These are phyloP conservation scores for Eristalis tenax DNA, from an alignment of 2,888 invertebrate species.

Conservation along the genomic window DNA sequence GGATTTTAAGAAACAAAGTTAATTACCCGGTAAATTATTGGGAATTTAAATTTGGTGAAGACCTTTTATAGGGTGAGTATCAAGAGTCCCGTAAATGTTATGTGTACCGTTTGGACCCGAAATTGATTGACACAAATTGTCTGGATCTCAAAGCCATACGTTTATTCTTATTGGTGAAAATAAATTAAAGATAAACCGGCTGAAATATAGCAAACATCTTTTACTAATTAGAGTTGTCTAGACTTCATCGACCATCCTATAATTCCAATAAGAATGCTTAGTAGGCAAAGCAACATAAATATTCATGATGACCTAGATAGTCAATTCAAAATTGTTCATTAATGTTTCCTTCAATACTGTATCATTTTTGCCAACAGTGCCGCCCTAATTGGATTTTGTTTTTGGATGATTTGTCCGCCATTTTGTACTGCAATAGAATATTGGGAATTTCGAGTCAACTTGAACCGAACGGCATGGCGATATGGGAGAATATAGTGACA, in stretches of 20 bases:
- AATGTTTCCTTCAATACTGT: neutral
- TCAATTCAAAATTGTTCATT: no score
- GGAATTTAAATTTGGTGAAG: neutral
- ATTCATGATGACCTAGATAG: no score
- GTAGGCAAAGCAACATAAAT: no score
- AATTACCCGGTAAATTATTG: neutral
- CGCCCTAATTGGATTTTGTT: slow-evolving; percentile 32
- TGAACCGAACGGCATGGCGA: slow-evolving; percentile 68
- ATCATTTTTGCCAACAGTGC: neutral
- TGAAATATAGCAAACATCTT: no score
- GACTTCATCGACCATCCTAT: no score
- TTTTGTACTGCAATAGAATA: slow-evolving; percentile 62
- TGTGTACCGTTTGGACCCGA: neutral
- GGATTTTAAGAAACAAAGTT: neutral
- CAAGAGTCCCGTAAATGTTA: neutral
- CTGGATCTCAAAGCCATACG: no score
- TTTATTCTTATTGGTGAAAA: no score
- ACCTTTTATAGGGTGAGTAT: neutral
- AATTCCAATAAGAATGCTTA: no score
- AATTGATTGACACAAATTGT: no score
- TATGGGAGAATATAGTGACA: slow-evolving; percentile 64
- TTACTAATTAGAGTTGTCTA: no score
- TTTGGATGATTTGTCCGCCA: slow-evolving; percentile 30
- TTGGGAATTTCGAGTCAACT: slow-evolving; percentile 35
- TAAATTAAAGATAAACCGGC: no score